phyloP scores from a whole-genome alignment of 2,888 invertebrate species.

The Adela reaumurella region DNA sequence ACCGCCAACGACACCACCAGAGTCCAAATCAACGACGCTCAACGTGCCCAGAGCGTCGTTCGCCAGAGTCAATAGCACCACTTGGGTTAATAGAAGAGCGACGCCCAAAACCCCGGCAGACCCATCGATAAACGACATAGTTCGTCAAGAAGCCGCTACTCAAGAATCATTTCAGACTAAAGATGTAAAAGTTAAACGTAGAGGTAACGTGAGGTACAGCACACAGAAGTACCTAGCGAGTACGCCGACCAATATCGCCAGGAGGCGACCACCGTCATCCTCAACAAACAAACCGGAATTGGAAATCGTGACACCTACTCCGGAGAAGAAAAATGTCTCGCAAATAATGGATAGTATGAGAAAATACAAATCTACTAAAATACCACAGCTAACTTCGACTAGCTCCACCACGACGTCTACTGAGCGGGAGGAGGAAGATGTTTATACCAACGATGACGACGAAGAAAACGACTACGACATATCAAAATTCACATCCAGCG shows the following conservation, averaged over 20 bases:
- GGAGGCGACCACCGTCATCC: constrained; percentile 19
- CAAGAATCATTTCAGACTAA: constrained; percentile 39
- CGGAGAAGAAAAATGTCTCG: constrained; percentile 35
- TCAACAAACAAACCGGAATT: constrained; percentile 17
- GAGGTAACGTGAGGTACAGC: constrained; percentile 38
- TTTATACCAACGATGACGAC: constrained; percentile 18
- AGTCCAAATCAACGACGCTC: constrained; percentile 18
- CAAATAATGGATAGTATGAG: constrained; percentile 40
- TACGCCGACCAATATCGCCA: constrained; percentile 24
- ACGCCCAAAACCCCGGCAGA: constrained; percentile 12
- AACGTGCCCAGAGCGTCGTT: constrained; percentile 27
- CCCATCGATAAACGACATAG: constrained; percentile 37
- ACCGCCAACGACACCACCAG: constrained; percentile 24
- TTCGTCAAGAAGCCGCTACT: constrained; percentile 34
- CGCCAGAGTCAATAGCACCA: constrained; percentile 21
- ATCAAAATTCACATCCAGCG: constrained; percentile 44
- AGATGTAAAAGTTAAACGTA: constrained; percentile 46
- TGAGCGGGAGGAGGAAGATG: constrained; percentile 26
- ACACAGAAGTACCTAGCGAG: constrained; percentile 23
- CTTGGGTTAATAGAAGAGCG: constrained; percentile 18
- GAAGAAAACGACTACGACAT: constrained; percentile 17
- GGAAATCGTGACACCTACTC: constrained; percentile 40
- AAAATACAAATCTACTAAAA: constrained; percentile 34
- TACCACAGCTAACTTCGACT: constrained; percentile 23
- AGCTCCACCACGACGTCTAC: constrained; percentile 20